phyloP scores from a whole-genome alignment of 2,113 vertebrate species.

The Castor canadensis region DNA sequence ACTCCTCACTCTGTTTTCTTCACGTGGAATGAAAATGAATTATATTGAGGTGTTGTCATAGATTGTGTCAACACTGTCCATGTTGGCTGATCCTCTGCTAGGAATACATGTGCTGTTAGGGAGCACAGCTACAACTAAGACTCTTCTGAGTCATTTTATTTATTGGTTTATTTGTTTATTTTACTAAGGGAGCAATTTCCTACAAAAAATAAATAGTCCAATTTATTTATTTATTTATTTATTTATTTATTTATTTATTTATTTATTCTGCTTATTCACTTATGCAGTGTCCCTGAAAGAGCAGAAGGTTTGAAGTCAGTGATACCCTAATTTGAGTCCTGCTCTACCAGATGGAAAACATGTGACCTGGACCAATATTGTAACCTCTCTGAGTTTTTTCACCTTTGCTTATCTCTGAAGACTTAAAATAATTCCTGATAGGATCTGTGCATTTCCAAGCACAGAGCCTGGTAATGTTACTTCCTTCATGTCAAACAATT shows the following conservation, averaged over 20 bases:
- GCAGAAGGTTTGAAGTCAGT: background rate
- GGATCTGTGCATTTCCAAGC: background rate
- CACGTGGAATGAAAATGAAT: background rate
- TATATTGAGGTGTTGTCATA: background rate
- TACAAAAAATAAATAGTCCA: conserved; percentile 1
- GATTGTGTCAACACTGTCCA: background rate
- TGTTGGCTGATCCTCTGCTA: background rate
- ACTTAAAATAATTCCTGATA: background rate
- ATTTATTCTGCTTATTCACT: conserved; percentile 44
- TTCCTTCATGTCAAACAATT: background rate
- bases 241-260: conserved; percentile 58
- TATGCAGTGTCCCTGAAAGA: background rate
- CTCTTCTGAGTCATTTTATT: conserved; percentile 48
- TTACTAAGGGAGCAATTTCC: conserved; percentile 42
- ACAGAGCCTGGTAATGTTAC: background rate
- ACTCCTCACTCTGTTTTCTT: background rate
- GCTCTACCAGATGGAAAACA: background rate
- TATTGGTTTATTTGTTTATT: conserved; percentile 61
- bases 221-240: conserved; percentile 57
- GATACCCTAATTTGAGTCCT: background rate
- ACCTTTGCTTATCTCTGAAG: background rate
- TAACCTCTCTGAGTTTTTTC: background rate
- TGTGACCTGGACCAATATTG: background rate
- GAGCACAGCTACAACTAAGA: background rate
- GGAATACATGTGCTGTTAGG: background rate